phyloP scores from a whole-genome alignment of 64 coral and sea anemone genomes.

The Anthopleura sola region DNA sequence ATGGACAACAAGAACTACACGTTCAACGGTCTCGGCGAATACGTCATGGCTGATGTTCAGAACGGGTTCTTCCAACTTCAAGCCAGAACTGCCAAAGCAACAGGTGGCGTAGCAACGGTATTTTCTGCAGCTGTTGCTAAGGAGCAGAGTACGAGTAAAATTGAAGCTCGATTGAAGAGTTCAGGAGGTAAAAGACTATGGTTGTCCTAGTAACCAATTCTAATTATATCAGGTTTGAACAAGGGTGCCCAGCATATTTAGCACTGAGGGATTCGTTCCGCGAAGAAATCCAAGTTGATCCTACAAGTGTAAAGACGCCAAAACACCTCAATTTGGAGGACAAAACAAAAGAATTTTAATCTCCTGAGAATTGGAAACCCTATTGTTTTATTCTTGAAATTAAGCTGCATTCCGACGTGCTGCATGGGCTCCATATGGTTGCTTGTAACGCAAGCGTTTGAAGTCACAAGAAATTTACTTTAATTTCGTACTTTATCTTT shows the following conservation, averaged over 20 bases:
- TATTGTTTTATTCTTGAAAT: no score
- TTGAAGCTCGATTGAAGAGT: constrained; percentile 44
- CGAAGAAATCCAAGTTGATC: no score
- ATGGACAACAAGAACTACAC: constrained; percentile 53
- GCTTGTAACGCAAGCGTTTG: not conserved
- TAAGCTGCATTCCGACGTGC: no score
- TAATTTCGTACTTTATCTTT: not conserved
- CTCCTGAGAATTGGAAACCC: no score
- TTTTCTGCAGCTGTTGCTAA: constrained; percentile 49
- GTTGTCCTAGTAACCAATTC: no score
- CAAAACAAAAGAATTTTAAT: no score
- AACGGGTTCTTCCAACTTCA: constrained; percentile 43
- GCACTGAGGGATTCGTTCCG: no score
- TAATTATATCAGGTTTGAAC: no score
- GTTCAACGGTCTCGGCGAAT: constrained; percentile 59
- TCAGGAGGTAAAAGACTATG: not conserved
- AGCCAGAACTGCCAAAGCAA: constrained; percentile 42
- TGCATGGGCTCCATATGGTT: no score
- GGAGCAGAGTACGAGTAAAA: constrained; percentile 39
- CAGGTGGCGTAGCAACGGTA: constrained; percentile 27
- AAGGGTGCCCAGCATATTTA: no score
- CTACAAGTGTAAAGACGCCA: no score
- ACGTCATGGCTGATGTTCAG: constrained; percentile 16
- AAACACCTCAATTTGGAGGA: no score
- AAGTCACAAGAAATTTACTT: not conserved